phyloP scores from a whole-genome alignment of 2,113 vertebrate genomes.

The Limnothrissa miodon region DNA sequence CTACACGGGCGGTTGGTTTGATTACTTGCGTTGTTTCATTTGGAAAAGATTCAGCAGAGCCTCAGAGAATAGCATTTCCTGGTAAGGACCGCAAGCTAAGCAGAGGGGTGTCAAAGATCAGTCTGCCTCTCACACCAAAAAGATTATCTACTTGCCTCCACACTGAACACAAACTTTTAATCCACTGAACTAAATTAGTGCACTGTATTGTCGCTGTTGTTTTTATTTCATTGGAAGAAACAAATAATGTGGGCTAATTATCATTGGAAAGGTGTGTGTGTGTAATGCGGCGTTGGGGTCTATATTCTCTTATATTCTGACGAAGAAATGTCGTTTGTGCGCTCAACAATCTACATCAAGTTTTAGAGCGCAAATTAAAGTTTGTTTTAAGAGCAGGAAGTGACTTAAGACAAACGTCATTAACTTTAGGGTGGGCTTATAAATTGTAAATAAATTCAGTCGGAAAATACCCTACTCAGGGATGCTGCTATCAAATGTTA shows the following conservation, averaged over 20 bases:
- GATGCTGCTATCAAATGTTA: background rate
- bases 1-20: constrained; percentile 36
- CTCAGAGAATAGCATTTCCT: constrained; percentile 46
- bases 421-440: constrained; percentile 38
- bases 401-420: constrained; percentile 48
- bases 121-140: background rate
- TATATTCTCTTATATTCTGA: background rate
- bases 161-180: background rate
- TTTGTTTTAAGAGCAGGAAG: constrained; percentile 42
- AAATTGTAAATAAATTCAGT: constrained; percentile 34
- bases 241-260: no score
- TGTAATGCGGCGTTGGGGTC: no score
- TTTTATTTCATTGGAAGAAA: no score
- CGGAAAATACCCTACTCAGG: constrained; percentile 17
- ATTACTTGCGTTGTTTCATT: constrained; percentile 55
- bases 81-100: constrained; percentile 19
- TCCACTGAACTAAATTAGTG: background rate
- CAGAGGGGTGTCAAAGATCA: constrained; percentile 14
- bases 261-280: no score
- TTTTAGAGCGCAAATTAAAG: background rate
- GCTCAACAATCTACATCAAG: background rate
- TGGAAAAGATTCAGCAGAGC: constrained; percentile 49
- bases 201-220: no score
- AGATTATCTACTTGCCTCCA: background rate
- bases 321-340: background rate